Evolutionary conservation across 30 jellyfish, hydroid and myxozoan genomes (phyloP).

Genomic region (Chironex yamaguchii): DNA sequence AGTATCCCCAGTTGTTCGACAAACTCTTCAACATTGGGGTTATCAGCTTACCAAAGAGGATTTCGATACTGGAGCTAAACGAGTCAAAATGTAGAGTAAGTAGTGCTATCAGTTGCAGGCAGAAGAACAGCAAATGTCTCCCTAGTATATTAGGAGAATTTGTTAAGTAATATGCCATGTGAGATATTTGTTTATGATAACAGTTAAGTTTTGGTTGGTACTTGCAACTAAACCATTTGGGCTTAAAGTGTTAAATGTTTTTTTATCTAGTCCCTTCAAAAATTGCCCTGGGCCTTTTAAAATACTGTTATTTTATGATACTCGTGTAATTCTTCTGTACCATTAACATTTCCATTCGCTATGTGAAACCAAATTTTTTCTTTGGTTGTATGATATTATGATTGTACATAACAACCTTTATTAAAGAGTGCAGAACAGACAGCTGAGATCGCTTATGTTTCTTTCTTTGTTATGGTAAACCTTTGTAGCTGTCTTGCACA

Average conservation of each 20-base stretch:
- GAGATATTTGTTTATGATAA: too few species aligned
- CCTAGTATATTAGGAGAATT: too few species aligned
- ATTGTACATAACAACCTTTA: too few species aligned
- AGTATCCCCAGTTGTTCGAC: slow-evolving; percentile 61
- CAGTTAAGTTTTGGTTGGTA: neutral
- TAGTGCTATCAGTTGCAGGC: too few species aligned
- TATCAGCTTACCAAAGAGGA: slow-evolving; percentile 12
- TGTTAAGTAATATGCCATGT: too few species aligned
- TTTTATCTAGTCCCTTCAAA: neutral
- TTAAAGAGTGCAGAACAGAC: too few species aligned
- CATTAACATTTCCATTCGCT: too few species aligned
- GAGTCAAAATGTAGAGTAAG: neutral
- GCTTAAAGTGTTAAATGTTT: neutral
- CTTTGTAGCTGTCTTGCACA: neutral
- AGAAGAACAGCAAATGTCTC: too few species aligned
- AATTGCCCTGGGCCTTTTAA: neutral
- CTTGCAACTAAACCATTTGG: neutral
- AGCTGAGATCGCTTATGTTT: too few species aligned
- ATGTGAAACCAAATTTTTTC: too few species aligned
- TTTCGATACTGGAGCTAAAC: neutral
- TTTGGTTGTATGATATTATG: too few species aligned
- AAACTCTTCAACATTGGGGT: slow-evolving; percentile 46
- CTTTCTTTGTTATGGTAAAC: neutral
- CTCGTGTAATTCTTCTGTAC: neutral
- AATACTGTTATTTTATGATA: neutral